Evolutionary conservation across 2,113 vertebrate genomes (phyloP).

Genomic region (pig (Sus scrofa)): DNA sequence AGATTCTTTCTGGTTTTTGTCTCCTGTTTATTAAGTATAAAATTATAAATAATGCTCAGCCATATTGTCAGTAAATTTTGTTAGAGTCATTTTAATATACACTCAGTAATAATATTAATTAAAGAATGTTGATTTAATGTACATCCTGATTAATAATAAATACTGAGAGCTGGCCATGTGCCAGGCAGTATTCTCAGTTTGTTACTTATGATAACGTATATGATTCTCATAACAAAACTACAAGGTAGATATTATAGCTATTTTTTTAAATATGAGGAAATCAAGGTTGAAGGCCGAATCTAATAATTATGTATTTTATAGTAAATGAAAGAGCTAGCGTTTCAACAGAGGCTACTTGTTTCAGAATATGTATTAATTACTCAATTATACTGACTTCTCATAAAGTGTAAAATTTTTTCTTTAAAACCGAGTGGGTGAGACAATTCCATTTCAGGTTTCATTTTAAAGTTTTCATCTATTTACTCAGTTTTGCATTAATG

Average conservation of each 20-base stretch:
- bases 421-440: not conserved
- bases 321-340: not conserved
- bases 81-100: not conserved
- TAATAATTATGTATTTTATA: not conserved
- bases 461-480: not conserved
- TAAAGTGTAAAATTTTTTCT: not conserved
- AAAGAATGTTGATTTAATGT: not conserved
- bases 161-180: not conserved
- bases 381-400: not conserved
- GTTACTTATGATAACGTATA: not conserved
- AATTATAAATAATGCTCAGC: not conserved
- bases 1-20: not conserved
- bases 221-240: not conserved
- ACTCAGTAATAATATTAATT: not conserved
- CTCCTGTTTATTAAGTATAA: not conserved
- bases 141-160: not conserved
- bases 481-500: not conserved
- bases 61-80: not conserved
- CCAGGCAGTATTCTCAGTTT: not conserved
- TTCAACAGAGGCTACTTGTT: not conserved
- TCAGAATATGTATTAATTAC: not conserved
- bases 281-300: not conserved
- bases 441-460: not conserved
- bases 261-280: not conserved
- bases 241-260: not conserved